Evolutionary conservation across 2,797 vertebrate species (phyloP), one percentile per base, ranked within the genome.

Genomic region (Rhadinocentrus ornatus): DNA sequence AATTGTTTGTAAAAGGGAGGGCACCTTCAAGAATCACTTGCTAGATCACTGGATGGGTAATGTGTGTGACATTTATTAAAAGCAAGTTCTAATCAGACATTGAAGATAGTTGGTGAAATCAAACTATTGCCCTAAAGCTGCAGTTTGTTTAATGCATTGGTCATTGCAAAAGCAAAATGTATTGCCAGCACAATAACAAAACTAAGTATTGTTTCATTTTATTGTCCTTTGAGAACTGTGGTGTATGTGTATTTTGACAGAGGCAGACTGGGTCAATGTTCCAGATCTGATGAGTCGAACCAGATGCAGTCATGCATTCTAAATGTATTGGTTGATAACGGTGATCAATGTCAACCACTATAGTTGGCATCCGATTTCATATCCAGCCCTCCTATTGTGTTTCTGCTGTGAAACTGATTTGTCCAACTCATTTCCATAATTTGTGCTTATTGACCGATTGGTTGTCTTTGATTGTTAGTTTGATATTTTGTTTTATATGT

Each of bases 331-430:
- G 73, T 77, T 77, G 70, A 75, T 61, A 62, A 71, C 50, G 66
- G 1, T 26, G 57, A 88, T 91, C 89, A 13, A 90, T 89, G 50
- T 31, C 46, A 39, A 50, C 78, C 81, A 89, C 81, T 82, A 89
- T 81, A 84, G 56, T 71, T 73, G 0, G 13, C 78, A 85, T 84
- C 82, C 39, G 15, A 74, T 63, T 73, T 68, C n/a, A 59, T 13
- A 52, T 61, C 71, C 37, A 41, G 62, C 69, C 78, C 58, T 55
- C 27, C 2, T 32, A 18, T 62, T 56, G 50, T 58, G 44, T 65
- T 3, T 11, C 56, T 8, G 64, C 77, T 81, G 73, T 35, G 1
- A 54, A 86, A 75, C 53, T 55, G 26, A 71, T 73, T 15, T 18
- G 84, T 90, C 90, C 69, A 56, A 15, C 65, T 61, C 74, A 29